phyloP scores from a whole-genome alignment of 1,140 invertebrate genomes.

The Drosophila ercepeae region DNA sequence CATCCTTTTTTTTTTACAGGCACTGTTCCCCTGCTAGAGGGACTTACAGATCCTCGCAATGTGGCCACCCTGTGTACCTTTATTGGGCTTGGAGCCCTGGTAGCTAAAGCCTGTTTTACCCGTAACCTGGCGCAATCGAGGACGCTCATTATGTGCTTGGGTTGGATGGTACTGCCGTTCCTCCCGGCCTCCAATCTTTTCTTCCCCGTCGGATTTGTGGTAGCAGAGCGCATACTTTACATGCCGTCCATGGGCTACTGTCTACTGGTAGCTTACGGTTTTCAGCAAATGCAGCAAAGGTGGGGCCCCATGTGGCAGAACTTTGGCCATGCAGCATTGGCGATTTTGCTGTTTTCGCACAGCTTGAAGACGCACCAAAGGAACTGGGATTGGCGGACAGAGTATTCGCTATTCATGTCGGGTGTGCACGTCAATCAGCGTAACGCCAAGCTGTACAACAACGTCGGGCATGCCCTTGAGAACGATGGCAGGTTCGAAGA shows the following conservation, averaged over 20 bases:
- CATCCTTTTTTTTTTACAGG: slow-evolving; percentile 77
- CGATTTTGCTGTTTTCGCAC: slow-evolving; percentile 89
- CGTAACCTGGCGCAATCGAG: slow-evolving; percentile 85
- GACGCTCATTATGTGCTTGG: slow-evolving; percentile 92
- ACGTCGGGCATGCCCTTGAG: slow-evolving; percentile 97
- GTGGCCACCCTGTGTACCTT: slow-evolving; percentile 92
- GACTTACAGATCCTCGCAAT: slow-evolving; percentile 92
- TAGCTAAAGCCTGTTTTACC: slow-evolving; percentile 54
- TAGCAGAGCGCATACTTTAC: slow-evolving; percentile 97
- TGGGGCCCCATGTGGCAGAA: slow-evolving; percentile 40
- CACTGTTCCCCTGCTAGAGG: slow-evolving; percentile 94
- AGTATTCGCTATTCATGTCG: slow-evolving; percentile 96
- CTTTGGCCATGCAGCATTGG: slow-evolving; percentile 85
- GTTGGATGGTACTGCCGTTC: slow-evolving; percentile 95
- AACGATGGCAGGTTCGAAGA: slow-evolving; percentile 92
- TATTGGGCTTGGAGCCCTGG: slow-evolving; percentile 85
- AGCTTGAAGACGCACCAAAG: slow-evolving; percentile 92
- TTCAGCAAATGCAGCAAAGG: slow-evolving; percentile 80
- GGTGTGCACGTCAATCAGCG: slow-evolving; percentile 94
- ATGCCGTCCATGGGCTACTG: slow-evolving; percentile 99
- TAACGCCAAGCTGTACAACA: slow-evolving; percentile 98
- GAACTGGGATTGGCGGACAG: slow-evolving; percentile 96
- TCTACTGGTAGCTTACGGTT: slow-evolving; percentile 94
- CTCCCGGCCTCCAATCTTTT: slow-evolving; percentile 98
- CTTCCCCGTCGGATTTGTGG: slow-evolving; percentile 98